These are phyloP conservation scores for Chaenodraco wilsoni DNA, from an alignment of 2,797 vertebrate species.

Conservation along the genomic window DNA sequence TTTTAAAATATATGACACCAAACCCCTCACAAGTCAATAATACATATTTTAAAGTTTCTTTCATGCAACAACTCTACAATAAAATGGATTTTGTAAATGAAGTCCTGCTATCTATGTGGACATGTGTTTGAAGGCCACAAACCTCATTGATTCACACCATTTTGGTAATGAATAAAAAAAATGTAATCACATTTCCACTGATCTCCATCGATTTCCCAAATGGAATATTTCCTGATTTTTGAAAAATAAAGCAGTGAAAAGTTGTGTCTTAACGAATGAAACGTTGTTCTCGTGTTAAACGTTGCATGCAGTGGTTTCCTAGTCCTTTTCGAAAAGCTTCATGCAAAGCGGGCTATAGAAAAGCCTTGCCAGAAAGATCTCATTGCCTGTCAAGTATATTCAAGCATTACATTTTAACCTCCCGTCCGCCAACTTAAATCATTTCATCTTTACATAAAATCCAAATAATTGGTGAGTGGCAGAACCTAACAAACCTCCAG, in stretches of 20 bases:
- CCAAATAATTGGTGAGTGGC: constrained; percentile 84
- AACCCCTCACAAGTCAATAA: constrained; percentile 23
- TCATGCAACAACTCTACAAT: constrained; percentile 28
- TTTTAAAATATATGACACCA: constrained; percentile 35
- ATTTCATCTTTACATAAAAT: constrained; percentile 85
- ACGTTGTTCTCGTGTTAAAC: constrained; percentile 44
- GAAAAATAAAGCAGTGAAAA: constrained; percentile 38
- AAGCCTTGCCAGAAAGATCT: constrained; percentile 64
- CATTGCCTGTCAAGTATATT: constrained; percentile 78
- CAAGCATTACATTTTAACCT: constrained; percentile 69
- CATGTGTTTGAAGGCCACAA: constrained; percentile 58
- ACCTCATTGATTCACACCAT: constrained; percentile 44
- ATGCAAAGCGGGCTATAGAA: constrained; percentile 56
- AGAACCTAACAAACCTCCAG: constrained; percentile 79
- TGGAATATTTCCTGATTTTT: constrained; percentile 42
- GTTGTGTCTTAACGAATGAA: constrained; percentile 52
- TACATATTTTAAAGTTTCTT: constrained; percentile 20
- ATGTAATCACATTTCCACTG: constrained; percentile 47
- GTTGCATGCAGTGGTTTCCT: constrained; percentile 47
- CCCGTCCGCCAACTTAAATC: constrained; percentile 77
- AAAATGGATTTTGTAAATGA: constrained; percentile 31
- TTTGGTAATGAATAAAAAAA: constrained; percentile 36
- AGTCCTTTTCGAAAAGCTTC: constrained; percentile 52
- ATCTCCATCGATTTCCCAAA: constrained; percentile 56
- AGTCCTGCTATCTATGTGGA: constrained; percentile 39